Base-by-base conservation (phyloP, 2,797 vertebrate genomes). In the Eulemur coronatus region DNA sequence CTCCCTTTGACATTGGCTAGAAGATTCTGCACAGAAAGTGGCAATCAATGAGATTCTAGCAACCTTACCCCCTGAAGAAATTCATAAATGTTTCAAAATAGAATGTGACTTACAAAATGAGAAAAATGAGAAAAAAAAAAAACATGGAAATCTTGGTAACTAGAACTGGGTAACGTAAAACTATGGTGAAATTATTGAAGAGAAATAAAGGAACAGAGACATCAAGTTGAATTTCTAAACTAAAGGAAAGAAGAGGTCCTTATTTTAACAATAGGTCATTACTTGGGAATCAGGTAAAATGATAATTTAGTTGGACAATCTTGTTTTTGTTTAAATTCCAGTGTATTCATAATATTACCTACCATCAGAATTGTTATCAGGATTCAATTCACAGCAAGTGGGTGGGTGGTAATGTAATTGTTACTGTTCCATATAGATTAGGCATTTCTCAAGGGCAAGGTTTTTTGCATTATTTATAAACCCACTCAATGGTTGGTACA, bases 401-500 rank as follows among this genome's bases (percentile, higher is more conserved):
- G 15, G 4, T 41, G 6, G 13, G 38, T 65, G 12, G 4, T 35
- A 76, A 86, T 70, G 30, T 26, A 41, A 43, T 33, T 79, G 18
- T 65, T 79, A 52, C 4, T 33, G 7, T 57, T 63, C 59, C 4
- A 46, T 30, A 61, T 2, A 48, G 8, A 33, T 33, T 61, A 55
- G 20, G 24, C 28, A 65, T 67, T 6, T 14, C 63, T 82, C 73
- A 61, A 75, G 15, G 70, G 50, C 48, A 89, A 89, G 79, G 5
- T n/a, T 48, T 84, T 89, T 80, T 78, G 13, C 59, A 61, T 93
- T 95, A 88, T 79, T 89, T 94, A 97, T 35, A 89, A 52, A 55
- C 33, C 12, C 48, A 61, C 1, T 75, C 87, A 81, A 91, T 43
- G 18, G n/a, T 65, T 72, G 20, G 1, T 89, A 55, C 18, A 85